These are phyloP conservation scores for Eueremaeus valkanovi DNA, from an alignment of 2,888 invertebrate genomes.

Conservation along the genomic window DNA sequence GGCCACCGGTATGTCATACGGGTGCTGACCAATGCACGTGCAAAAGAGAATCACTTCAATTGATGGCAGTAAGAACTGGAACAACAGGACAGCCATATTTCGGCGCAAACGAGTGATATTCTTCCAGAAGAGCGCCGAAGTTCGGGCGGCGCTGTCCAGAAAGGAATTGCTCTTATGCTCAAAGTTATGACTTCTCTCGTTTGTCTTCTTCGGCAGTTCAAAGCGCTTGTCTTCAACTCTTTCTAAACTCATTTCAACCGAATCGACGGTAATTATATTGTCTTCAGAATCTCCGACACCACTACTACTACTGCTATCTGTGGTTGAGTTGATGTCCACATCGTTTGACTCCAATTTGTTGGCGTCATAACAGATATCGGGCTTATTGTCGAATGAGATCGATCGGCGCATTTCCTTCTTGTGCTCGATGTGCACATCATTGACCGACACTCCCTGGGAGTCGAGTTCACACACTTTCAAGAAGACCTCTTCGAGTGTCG, in stretches of 20 bases:
- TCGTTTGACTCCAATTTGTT: background rate
- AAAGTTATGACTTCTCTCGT: background rate
- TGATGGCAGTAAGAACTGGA: constrained; percentile 54
- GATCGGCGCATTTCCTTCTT: background rate
- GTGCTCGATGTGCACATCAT: background rate
- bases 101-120: constrained; percentile 50
- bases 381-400: background rate
- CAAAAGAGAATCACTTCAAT: constrained; percentile 55
- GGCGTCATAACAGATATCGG: constrained; percentile 4
- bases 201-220: background rate
- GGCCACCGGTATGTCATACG: constrained; percentile 51
- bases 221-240: background rate
- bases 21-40: constrained; percentile 51
- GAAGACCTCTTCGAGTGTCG: constrained; percentile 80
- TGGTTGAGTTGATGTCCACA: background rate
- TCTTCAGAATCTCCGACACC: constrained; percentile 17
- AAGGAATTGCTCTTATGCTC: background rate
- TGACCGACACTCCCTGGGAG: background rate
- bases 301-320: background rate
- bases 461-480: constrained; percentile 63
- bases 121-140: constrained; percentile 48
- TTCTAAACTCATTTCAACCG: background rate
- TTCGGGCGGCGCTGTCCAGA: background rate
- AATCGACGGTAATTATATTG: background rate
- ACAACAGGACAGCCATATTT: constrained; percentile 50